Evolutionary conservation across 2,113 vertebrate species (phyloP), one percentile per base, ranked within the genome.

Genomic region (Isichthys henryi): DNA sequence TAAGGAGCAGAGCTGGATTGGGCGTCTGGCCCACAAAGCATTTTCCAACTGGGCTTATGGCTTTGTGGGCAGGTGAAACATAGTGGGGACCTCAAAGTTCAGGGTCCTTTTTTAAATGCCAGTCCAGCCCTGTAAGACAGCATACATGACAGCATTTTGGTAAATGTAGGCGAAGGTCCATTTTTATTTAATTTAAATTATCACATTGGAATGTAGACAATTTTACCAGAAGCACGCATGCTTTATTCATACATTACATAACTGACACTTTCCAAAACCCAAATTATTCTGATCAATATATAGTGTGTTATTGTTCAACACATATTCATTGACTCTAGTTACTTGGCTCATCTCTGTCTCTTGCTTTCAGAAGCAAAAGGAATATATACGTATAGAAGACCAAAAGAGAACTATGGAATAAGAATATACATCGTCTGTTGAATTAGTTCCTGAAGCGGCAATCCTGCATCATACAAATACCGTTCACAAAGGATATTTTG

Each of bases 181-280:
- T 62, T 94, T 94, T 94, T 43, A 80, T 80, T 91, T 91, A 92
- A 8, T 80, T 91, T 91, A 92, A 89, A 93, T 91, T 91, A 93
- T 74, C 56, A 88, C 58, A 86, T 39, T 48, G 74, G 82, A 91
- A 91, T 91, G 91, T 93, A 93, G 89, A 94, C 92, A 92, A 91
- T 88, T 87, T 50, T 86, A 91, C 88, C 9, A 88, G 7, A 39
- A 82, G 50, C 39, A 56, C 39, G 27, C 70, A 11, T 77, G 17
- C 49, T 56, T 89, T 43, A 39, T 50, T 70, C 49, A 89, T 13
- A 23, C 35, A 70, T 35, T 50, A 88, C 5, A 39, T 9, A 80
- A 15, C 35, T 19, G 27, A 80, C 74, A 80, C 35, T 15, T 77
- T 77, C 0, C 17, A 19, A 80, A 80, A 80, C 74, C 35, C 31